phyloP scores from a whole-genome alignment of 1,140 invertebrate species.

The Chymomyza costata region DNA sequence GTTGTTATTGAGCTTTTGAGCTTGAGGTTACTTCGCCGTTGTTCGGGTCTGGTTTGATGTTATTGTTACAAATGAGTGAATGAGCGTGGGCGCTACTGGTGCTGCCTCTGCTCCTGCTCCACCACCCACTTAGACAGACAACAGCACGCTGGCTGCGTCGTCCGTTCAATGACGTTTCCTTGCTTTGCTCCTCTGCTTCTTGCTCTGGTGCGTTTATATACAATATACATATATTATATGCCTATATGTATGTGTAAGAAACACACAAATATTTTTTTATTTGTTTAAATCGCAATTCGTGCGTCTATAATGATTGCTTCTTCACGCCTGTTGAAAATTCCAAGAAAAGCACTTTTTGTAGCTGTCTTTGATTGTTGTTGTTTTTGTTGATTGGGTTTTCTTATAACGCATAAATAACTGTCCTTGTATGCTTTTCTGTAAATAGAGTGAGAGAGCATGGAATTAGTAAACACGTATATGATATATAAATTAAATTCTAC shows the following conservation, averaged over 20 bases:
- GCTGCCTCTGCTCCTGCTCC: conserved; percentile 15
- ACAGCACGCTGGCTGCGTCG: conserved; percentile 53
- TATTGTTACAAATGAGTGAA: conserved; percentile 1
- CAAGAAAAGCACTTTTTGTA: no score
- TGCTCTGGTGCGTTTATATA: conserved; percentile 9
- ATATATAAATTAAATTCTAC: conserved; percentile 8
- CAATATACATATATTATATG: conserved; percentile 9
- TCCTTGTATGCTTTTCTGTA: conserved; percentile 16
- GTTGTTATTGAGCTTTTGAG: not conserved
- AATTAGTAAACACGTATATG: conserved; percentile 11
- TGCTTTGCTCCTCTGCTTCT: conserved; percentile 19
- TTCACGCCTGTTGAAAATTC: not conserved
- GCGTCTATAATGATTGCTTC: conserved; percentile 19
- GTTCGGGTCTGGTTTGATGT: no score
- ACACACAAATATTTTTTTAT: conserved; percentile 20
- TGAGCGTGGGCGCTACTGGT: conserved; percentile 11
- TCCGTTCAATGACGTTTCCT: conserved; percentile 68
- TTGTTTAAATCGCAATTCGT: conserved; percentile 47
- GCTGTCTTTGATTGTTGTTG: no score
- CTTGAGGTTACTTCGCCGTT: conserved; percentile 32
- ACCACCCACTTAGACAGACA: conserved; percentile 45
- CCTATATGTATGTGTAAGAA: conserved; percentile 8
- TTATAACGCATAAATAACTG: conserved; percentile 6
- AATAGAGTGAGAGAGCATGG: conserved; percentile 15
- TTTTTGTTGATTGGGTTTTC: conserved; percentile 7